Base-by-base conservation (phyloP, 2,888 invertebrate genomes). In the Tyria jacobaeae region DNA sequence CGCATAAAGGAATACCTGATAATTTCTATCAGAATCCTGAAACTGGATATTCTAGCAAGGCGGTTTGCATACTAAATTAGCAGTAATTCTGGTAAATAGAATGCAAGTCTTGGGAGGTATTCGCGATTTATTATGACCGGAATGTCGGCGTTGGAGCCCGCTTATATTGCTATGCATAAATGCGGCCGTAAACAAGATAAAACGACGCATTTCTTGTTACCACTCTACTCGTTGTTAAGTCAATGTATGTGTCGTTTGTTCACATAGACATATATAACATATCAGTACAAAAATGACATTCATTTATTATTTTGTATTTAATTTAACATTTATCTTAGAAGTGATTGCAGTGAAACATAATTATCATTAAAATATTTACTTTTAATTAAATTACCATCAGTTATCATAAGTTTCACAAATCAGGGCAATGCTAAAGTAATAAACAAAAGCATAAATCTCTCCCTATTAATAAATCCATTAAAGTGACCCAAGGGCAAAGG, bases 21-120 rank as follows among this genome's bases (percentile, higher is more conserved):
- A 82, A 83, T 84, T 84, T 84, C 76, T 75, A 72, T 68, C 69
- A 52, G 75, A 73, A 73, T 70, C 73, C 71, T 79, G 68, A 71
- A 79, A 81, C 76, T 71, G 68, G 78, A 69, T 76, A 52, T 62
- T 39, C 62, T 34, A 53, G 65, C 31, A 39, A 62, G 60, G 65
- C 51, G 63, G 60, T 60, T 64, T 76, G 67, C 72, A 75, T 75
- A 72, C 39, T 52, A 70, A 74, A 47, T 67, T 64, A 52, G 52
- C 27, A 65, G 49, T 54, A 44, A 34, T 56, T 53, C 56, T 37
- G 55, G 58, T 63, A 68, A 69, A 71, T 68, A 69, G 47, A 58
- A 51, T 54, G 27, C 57, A 53, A 62, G 52, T 41, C 51, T 52
- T 63, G 56, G 12, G 53, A n/a, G 60, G 21, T 62, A 51, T 61